Conservation (phyloP, 2,888 invertebrate genomes). For the Eugnorisma glareosa region DNA sequence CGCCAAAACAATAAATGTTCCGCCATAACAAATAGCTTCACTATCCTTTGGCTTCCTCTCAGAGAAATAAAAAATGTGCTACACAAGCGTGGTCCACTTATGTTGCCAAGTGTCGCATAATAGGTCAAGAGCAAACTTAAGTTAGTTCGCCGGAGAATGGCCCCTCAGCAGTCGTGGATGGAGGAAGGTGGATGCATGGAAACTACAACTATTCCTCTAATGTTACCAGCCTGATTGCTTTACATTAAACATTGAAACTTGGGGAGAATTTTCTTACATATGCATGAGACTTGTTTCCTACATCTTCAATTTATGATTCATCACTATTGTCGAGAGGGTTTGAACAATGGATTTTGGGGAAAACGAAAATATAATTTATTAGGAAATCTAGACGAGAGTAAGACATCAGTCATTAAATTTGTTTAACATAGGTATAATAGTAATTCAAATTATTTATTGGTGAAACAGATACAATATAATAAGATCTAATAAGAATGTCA, state of each 20-base stretch:
- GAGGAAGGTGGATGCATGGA: constrained; percentile 1
- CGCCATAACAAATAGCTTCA: constrained; percentile 30
- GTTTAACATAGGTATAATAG: no score
- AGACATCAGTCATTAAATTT: no score
- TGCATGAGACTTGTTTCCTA: constrained; percentile 17
- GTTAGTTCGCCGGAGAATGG: constrained; percentile 36
- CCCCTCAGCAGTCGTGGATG: constrained; percentile 27
- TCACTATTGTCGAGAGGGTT: constrained; percentile 23
- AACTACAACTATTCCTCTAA: constrained; percentile 42
- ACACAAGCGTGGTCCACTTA: constrained; percentile 53
- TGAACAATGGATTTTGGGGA: background rate
- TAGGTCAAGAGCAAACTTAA: constrained; percentile 61
- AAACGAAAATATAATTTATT: background rate
- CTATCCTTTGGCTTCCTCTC: constrained; percentile 51
- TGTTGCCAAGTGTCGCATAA: constrained; percentile 57
- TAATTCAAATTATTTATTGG: no score
- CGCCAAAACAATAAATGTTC: constrained; percentile 27
- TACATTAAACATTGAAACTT: constrained; percentile 33
- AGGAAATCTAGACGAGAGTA: background rate
- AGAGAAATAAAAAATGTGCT: constrained; percentile 51
- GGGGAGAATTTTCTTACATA: background rate
- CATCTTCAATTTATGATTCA: constrained; percentile 18
- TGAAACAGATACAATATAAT: no score
- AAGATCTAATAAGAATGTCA: no score
- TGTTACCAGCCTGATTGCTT: constrained; percentile 34